phyloP scores from a whole-genome alignment of 2,113 vertebrate genomes.

The Platanista minor region DNA sequence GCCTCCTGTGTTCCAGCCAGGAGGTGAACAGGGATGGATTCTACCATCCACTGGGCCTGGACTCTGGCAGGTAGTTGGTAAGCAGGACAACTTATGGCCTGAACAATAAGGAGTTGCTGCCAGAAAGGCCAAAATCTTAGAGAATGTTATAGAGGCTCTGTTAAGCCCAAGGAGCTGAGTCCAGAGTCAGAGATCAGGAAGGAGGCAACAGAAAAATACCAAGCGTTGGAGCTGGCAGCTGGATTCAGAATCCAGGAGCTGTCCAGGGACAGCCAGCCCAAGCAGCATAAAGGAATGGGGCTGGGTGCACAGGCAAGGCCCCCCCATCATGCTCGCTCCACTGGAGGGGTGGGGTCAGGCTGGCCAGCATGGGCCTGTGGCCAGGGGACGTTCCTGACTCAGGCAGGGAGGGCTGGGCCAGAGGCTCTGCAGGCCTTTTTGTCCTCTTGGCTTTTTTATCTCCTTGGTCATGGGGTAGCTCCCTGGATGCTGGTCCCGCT shows the following conservation, averaged over 20 bases:
- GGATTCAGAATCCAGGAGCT: not conserved
- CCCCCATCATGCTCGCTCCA: accelerated
- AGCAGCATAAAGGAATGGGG: not conserved
- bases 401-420: not conserved
- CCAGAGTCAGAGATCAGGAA: not conserved
- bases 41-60: not conserved
- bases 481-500: not conserved
- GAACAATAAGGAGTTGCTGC: not conserved
- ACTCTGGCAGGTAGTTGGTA: not conserved
- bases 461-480: not conserved
- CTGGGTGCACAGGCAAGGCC: accelerated
- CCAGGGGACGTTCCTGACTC: not conserved
- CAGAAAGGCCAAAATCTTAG: not conserved
- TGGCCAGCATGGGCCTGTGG: not conserved
- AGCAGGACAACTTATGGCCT: too few species aligned
- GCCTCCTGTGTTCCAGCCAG: not conserved
- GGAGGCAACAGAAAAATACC: not conserved
- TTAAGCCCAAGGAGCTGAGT: not conserved
- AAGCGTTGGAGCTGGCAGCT: not conserved
- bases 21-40: not conserved
- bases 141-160: not conserved
- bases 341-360: too few species aligned
- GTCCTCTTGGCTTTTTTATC: not conserved
- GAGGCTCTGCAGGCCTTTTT: not conserved
- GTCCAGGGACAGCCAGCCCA: not conserved